These are phyloP conservation scores for Gila orcuttii DNA, from an alignment of 2,113 vertebrate species.

Conservation along the genomic window DNA sequence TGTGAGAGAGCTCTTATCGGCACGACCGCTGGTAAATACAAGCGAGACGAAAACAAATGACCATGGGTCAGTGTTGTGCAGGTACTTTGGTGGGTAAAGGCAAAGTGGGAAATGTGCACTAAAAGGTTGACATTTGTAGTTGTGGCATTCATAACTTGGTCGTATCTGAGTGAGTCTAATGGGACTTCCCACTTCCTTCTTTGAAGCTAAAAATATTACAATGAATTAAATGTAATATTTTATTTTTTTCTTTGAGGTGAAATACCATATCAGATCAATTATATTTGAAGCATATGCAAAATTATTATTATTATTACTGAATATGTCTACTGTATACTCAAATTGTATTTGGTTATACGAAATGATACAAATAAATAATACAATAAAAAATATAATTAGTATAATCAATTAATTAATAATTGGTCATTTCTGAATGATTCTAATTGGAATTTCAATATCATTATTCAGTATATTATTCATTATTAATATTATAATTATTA, in stretches of 20 bases:
- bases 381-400: not conserved
- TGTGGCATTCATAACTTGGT: not conserved
- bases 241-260: not conserved
- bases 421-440: no score
- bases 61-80: not conserved
- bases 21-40: conserved; percentile 40
- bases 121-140: not conserved
- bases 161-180: not conserved
- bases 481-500: no score
- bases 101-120: not conserved
- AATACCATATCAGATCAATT: no score
- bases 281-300: no score
- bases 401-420: no score
- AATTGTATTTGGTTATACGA: not conserved
- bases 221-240: not conserved
- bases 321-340: not conserved
- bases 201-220: not conserved
- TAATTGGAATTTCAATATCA: no score
- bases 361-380: not conserved
- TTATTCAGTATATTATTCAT: no score
- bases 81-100: not conserved
- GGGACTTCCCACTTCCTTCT: not conserved
- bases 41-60: conserved; percentile 45
- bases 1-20: conserved; percentile 40
- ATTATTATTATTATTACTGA: not conserved